These are phyloP conservation scores for Drosophila pectinifera DNA, from an alignment of 1,140 invertebrate species.

Conservation along the genomic window DNA sequence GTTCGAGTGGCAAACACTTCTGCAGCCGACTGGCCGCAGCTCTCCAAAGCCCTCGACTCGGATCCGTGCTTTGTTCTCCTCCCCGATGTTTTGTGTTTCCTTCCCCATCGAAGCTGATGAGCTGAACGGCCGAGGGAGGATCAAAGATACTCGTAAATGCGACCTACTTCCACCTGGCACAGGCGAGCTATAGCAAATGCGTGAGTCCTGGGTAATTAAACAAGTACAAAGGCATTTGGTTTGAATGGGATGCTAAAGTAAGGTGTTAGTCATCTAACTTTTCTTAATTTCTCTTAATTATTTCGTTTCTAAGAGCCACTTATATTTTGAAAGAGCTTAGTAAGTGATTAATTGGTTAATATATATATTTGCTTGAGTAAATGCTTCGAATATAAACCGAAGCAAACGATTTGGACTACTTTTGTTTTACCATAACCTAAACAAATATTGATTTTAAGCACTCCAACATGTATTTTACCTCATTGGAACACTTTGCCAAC, in stretches of 20 bases:
- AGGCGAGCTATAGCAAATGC: neutral
- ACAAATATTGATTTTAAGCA: neutral
- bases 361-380: neutral
- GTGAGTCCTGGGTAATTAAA: conserved; percentile 16
- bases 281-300: neutral
- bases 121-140: conserved; percentile 15
- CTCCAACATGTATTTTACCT: neutral
- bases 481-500: neutral
- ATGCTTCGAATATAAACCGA: neutral
- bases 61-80: conserved; percentile 18
- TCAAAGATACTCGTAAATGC: conserved; percentile 27
- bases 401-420: neutral
- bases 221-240: conserved; percentile 1
- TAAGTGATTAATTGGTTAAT: neutral
- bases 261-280: neutral
- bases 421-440: too few species aligned
- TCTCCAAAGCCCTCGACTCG: conserved; percentile 37
- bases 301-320: neutral
- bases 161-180: conserved; percentile 28
- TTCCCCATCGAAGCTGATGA: conserved; percentile 26
- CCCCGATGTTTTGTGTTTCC: conserved; percentile 20
- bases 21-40: conserved; percentile 37
- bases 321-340: too few species aligned
- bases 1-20: conserved; percentile 49
- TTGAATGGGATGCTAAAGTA: neutral